These are phyloP conservation scores for Pyxicephalus adspersus DNA, from an alignment of 2,113 vertebrate genomes.

Conservation along the genomic window DNA sequence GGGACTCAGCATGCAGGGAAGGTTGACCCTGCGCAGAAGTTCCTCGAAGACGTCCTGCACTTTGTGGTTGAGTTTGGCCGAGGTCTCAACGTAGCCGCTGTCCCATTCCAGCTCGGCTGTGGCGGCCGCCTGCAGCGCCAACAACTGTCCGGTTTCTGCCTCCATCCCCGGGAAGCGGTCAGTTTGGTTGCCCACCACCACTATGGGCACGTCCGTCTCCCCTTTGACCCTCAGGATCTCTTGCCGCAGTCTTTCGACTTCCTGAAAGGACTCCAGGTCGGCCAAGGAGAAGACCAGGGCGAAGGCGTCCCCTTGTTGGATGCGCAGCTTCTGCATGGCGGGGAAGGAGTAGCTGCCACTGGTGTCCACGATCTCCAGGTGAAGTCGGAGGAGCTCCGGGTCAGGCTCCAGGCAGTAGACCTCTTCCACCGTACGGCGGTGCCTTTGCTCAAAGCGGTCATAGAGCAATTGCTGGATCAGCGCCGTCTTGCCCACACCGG, in stretches of 20 bases:
- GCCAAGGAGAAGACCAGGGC: slow-evolving; percentile 72
- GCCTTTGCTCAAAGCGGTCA: slow-evolving; percentile 66
- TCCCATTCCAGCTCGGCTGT: slow-evolving; percentile 68
- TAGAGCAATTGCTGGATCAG: slow-evolving; percentile 73
- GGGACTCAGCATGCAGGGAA: slow-evolving; percentile 63
- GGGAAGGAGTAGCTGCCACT: slow-evolving; percentile 78
- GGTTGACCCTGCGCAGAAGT: slow-evolving; percentile 66
- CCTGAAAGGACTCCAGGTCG: slow-evolving; percentile 67
- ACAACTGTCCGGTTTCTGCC: slow-evolving; percentile 58
- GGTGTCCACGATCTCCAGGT: slow-evolving; percentile 74
- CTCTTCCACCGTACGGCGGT: slow-evolving; percentile 76
- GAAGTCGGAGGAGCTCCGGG: slow-evolving; percentile 54
- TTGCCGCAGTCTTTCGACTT: slow-evolving; percentile 67
- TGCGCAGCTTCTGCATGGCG: slow-evolving; percentile 74
- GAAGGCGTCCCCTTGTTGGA: slow-evolving; percentile 71
- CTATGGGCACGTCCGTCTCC: slow-evolving; percentile 59
- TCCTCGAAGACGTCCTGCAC: slow-evolving; percentile 65
- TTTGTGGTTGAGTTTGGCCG: slow-evolving; percentile 68
- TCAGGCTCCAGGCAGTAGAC: slow-evolving; percentile 70
- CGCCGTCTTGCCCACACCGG: slow-evolving; percentile 73
- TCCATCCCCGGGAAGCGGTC: slow-evolving; percentile 55
- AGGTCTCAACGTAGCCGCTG: slow-evolving; percentile 69
- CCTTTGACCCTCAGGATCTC: slow-evolving; percentile 68
- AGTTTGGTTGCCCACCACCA: slow-evolving; percentile 69
- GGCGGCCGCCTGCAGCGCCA: slow-evolving; percentile 59